These are phyloP conservation scores for Zaprionus ghesquierei DNA, from an alignment of 1,140 invertebrate genomes.

Conservation along the genomic window DNA sequence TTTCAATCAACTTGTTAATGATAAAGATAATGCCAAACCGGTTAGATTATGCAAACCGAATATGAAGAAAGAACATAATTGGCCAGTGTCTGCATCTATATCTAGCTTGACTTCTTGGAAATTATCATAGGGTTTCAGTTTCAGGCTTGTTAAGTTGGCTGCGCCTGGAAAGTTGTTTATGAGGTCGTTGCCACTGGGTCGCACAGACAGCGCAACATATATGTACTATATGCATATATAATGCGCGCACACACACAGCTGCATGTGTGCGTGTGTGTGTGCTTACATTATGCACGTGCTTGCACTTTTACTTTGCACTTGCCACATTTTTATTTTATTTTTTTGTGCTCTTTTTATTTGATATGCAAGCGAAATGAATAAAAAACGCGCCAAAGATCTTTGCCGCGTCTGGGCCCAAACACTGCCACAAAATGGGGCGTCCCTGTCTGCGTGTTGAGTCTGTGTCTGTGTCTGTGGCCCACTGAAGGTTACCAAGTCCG, in stretches of 20 bases:
- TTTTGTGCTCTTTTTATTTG: slow-evolving; percentile 52
- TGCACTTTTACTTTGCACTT: slow-evolving; percentile 75
- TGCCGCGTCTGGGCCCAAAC: slow-evolving; percentile 25
- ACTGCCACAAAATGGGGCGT: slow-evolving; percentile 19
- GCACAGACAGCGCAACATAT: not conserved
- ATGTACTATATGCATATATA: not conserved
- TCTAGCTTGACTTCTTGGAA: not conserved
- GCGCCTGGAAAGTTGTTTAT: not conserved
- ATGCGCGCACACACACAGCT: not conserved
- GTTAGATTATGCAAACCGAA: not conserved
- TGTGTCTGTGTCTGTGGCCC: slow-evolving; percentile 24
- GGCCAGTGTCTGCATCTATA: not conserved
- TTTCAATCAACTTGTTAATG: slow-evolving; percentile 66
- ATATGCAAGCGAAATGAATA: slow-evolving; percentile 40
- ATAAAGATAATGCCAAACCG: slow-evolving; percentile 24
- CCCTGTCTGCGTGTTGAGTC: not conserved
- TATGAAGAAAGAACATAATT: not conserved
- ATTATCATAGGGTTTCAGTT: not conserved
- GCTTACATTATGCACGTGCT: slow-evolving; percentile 37
- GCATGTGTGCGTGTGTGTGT: slow-evolving; percentile 4
- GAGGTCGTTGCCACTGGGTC: slow-evolving; percentile 53
- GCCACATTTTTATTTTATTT: slow-evolving; percentile 42
- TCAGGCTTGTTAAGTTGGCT: slow-evolving; percentile 8
- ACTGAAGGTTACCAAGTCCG: slow-evolving; percentile 33
- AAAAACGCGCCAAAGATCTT: slow-evolving; percentile 29